A percentile compares a stretch with the other conserved stretches of the same genome.
phyloP scores from a whole-genome alignment of 2,888 invertebrate genomes.

The Pilophorus perplexus region DNA sequence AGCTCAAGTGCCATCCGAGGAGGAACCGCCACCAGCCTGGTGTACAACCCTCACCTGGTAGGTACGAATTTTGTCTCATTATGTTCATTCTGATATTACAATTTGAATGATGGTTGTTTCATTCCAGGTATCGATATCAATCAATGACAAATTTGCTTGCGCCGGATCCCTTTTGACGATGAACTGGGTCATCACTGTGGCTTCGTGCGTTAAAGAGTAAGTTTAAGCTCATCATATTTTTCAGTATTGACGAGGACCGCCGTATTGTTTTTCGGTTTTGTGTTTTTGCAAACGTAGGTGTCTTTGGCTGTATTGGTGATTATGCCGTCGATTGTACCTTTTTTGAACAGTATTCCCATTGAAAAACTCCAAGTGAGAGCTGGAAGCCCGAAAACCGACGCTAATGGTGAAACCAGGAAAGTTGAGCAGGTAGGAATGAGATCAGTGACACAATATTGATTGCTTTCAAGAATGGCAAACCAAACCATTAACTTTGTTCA shows the following conservation, averaged over 20 bases:
- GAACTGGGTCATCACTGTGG: conserved; percentile 17
- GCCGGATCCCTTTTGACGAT: conserved; percentile 17
- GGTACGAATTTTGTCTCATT: background rate
- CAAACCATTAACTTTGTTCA: too few species aligned
- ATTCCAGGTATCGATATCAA: conserved; percentile 17
- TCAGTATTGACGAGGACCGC: too few species aligned
- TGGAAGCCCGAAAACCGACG: conserved; percentile 16
- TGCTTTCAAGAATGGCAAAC: too few species aligned
- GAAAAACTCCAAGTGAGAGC: conserved; percentile 23
- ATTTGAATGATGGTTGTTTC: background rate
- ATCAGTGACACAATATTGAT: too few species aligned
- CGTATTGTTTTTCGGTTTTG: too few species aligned
- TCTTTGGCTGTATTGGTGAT: too few species aligned
- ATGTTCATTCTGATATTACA: background rate
- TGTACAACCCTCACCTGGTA: conserved; percentile 23
- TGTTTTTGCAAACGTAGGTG: too few species aligned
- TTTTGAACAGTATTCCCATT: background rate
- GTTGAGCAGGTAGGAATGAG: too few species aligned
- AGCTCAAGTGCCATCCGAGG: conserved; percentile 21
- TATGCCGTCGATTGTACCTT: too few species aligned
- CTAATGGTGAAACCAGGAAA: background rate
- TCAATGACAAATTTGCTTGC: conserved; percentile 7
- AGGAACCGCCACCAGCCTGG: background rate
- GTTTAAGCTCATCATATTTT: background rate
- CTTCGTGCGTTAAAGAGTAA: conserved; percentile 27